phyloP scores from a whole-genome alignment of 92 coral and sea anemone species.

The Micromussa lordhowensis region DNA sequence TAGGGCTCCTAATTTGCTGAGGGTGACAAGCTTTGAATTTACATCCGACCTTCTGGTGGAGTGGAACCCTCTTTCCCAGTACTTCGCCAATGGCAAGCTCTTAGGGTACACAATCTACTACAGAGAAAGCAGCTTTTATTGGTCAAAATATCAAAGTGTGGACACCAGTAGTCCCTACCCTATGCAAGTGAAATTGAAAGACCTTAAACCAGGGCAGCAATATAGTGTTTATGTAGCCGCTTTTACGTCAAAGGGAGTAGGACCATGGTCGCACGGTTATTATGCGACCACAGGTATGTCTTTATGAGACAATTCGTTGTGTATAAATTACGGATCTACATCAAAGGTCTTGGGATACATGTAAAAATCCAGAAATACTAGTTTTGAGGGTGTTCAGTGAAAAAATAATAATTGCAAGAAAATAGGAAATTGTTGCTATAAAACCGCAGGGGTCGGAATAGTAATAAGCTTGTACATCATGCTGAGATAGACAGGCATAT shows the following conservation, averaged over 20 bases:
- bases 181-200: background rate
- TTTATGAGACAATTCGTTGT: background rate
- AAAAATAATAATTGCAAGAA: too few relatives aligned
- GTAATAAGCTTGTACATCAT: too few relatives aligned
- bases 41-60: background rate
- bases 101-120: slow-evolving; percentile 2
- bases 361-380: too few relatives aligned
- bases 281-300: background rate
- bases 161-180: background rate
- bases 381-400: too few relatives aligned
- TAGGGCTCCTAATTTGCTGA: background rate
- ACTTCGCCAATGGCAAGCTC: background rate
- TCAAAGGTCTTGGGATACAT: background rate
- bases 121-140: background rate
- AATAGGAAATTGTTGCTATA: too few relatives aligned
- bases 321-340: background rate
- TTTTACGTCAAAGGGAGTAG: slow-evolving; percentile 3
- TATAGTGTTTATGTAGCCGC: background rate
- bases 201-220: background rate
- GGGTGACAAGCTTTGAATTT: background rate
- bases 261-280: background rate
- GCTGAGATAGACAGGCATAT: background rate
- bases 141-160: background rate
- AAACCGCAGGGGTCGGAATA: too few relatives aligned
- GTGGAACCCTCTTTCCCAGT: background rate